A percentile compares a stretch with the other conserved stretches of the same genome.
phyloP scores from a whole-genome alignment of 1,140 invertebrate species.

The Lasioglossum baleicum region DNA sequence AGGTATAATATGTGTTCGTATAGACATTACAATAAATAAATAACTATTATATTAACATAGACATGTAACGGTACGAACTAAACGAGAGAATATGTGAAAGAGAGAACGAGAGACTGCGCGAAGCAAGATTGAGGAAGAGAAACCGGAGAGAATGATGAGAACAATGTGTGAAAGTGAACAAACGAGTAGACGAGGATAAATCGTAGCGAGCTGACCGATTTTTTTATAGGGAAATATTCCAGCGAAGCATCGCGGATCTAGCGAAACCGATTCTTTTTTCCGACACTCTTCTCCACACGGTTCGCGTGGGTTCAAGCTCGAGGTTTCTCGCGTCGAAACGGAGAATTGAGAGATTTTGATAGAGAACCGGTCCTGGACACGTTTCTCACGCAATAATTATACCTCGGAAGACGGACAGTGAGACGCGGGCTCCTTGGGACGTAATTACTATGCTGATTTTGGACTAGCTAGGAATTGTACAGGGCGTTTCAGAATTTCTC shows the following conservation, averaged over 20 bases:
- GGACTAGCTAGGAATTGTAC: no score
- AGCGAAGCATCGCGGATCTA: conserved; percentile 7
- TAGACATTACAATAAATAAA: conserved; percentile 73
- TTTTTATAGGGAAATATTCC: conserved; percentile 27
- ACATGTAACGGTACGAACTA: conserved; percentile 47
- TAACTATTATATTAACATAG: conserved; percentile 68
- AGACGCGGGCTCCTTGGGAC: no score
- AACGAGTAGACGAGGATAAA: not conserved
- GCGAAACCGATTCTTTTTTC: conserved; percentile 4
- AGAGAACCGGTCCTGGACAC: not conserved
- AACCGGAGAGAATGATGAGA: conserved; percentile 10
- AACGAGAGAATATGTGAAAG: not conserved
- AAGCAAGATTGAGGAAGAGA: not conserved
- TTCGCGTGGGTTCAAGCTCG: conserved; percentile 12
- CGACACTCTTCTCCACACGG: conserved; percentile 2
- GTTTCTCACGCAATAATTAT: no score
- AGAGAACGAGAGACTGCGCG: not conserved
- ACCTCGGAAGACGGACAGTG: no score
- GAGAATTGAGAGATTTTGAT: no score
- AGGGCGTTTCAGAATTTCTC: no score
- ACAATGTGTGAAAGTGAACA: not conserved
- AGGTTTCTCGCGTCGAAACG: not conserved
- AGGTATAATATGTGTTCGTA: conserved; percentile 77
- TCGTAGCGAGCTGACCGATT: conserved; percentile 27
- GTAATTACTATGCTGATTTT: no score